A percentile compares a stretch with the other conserved stretches of the same genome.
These are phyloP conservation scores for Eucidaris tribuloides DNA, from an alignment of 35 echinoderm and acorn worm species.

Conservation along the genomic window DNA sequence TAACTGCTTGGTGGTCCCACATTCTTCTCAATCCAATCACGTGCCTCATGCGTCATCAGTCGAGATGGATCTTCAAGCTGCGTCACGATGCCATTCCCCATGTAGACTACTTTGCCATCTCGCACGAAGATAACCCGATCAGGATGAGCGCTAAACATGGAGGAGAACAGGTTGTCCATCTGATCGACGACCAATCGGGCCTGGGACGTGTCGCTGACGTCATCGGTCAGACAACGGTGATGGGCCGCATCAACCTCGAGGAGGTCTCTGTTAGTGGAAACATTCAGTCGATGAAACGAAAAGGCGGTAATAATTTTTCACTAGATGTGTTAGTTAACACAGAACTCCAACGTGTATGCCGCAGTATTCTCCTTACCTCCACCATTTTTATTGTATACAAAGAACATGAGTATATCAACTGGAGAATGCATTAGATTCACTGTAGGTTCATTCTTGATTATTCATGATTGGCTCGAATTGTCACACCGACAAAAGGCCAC, in stretches of 20 bases:
- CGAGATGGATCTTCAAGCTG: slow-evolving; percentile 18
- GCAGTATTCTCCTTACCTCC: too few relatives aligned
- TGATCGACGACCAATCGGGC: slow-evolving; percentile 34
- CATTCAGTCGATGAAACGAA: too few relatives aligned
- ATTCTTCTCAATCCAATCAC: slow-evolving; percentile 24
- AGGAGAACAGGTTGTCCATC: slow-evolving; percentile 36
- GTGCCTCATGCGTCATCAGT: slow-evolving; percentile 42
- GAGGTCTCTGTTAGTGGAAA: slow-evolving; percentile 8
- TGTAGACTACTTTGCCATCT: slow-evolving; percentile 3
- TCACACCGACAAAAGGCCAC: too few relatives aligned
- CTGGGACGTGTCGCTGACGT: neutral
- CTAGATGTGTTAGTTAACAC: too few relatives aligned
- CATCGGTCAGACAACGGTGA: slow-evolving; percentile 20
- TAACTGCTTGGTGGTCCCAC: too few relatives aligned
- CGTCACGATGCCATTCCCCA: neutral
- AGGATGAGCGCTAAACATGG: neutral
- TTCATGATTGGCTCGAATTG: too few relatives aligned
- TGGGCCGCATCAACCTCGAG: neutral
- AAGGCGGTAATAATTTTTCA: too few relatives aligned
- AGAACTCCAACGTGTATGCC: too few relatives aligned
- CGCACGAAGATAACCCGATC: slow-evolving; percentile 27
- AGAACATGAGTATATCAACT: too few relatives aligned
- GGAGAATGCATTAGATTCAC: too few relatives aligned
- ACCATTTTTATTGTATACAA: too few relatives aligned
- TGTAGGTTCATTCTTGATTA: too few relatives aligned